Evolutionary conservation across 2,888 invertebrate genomes (phyloP).

Genomic region (Drosophila antonietae): DNA sequence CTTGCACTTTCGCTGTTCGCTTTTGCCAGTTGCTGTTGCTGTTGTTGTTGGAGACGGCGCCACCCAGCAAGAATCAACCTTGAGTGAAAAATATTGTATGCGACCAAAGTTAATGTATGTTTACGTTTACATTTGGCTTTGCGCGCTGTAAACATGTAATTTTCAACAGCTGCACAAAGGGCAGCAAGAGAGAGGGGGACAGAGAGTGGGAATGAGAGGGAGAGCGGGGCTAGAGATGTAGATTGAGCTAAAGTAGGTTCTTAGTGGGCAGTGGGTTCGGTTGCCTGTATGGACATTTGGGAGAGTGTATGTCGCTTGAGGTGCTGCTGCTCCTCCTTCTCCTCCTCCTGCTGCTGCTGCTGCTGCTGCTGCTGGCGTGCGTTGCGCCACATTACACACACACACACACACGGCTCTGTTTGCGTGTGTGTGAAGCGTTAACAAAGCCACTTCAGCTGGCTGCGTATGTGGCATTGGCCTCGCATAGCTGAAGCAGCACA

Average conservation of each 20-base stretch:
- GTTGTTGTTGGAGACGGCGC: slow-evolving; percentile 9
- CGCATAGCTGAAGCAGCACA: slow-evolving; percentile 18
- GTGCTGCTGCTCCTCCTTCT: slow-evolving; percentile 3
- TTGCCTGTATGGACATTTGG: slow-evolving; percentile 14
- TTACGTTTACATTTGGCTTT: slow-evolving; percentile 77
- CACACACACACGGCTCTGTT: slow-evolving; percentile 42
- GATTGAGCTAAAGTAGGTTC: background rate
- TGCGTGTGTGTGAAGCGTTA: slow-evolving; percentile 46
- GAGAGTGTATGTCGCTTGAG: slow-evolving; percentile 32
- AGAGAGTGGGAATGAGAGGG: background rate
- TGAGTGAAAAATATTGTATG: slow-evolving; percentile 79
- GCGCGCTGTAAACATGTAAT: slow-evolving; percentile 76
- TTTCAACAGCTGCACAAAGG: slow-evolving; percentile 53
- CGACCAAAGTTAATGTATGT: slow-evolving; percentile 77
- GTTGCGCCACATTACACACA: slow-evolving; percentile 36
- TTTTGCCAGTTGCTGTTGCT: slow-evolving; percentile 12
- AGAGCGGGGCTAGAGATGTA: background rate
- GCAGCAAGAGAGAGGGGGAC: background rate
- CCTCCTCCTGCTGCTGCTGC: slow-evolving; percentile 17
- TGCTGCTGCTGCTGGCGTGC: slow-evolving; percentile 27
- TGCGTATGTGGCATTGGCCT: slow-evolving; percentile 1
- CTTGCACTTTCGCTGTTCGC: slow-evolving; percentile 20
- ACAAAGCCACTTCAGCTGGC: slow-evolving; percentile 53
- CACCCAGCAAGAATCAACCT: slow-evolving; percentile 48
- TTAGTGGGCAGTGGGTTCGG: background rate